Percentiles rank a stretch among this genome's conserved stretches.
phyloP scores from a whole-genome alignment of 2,113 vertebrate species.

The Brachirus orientalis region DNA sequence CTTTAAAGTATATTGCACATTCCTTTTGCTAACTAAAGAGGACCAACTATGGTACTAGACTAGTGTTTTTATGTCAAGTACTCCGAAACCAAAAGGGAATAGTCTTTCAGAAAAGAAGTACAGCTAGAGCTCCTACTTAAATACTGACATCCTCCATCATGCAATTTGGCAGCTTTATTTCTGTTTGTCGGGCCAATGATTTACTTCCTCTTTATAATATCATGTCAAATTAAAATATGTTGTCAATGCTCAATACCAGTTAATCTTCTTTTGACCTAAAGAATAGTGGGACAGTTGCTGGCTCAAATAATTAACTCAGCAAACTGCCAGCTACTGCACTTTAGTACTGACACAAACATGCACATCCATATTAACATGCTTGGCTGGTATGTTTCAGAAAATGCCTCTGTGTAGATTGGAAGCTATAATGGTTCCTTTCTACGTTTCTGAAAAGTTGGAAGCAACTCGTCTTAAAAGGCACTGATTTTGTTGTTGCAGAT shows the following conservation, averaged over 20 bases:
- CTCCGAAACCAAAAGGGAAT: slow-evolving; percentile 42
- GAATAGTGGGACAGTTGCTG: slow-evolving; percentile 50
- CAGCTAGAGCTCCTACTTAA: neutral
- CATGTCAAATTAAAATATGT: slow-evolving; percentile 36
- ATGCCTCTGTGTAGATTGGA: neutral
- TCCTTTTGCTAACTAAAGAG: slow-evolving; percentile 31
- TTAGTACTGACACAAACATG: neutral
- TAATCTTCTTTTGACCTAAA: slow-evolving; percentile 57
- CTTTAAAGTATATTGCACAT: slow-evolving; percentile 27
- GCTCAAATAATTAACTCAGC: slow-evolving; percentile 53
- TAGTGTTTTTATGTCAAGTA: slow-evolving; percentile 50
- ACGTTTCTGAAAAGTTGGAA: slow-evolving; percentile 41
- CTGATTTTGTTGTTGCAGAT: slow-evolving; percentile 51
- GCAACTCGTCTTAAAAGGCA: slow-evolving; percentile 63
- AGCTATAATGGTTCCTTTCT: neutral
- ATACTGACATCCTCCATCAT: neutral
- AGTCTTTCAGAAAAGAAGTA: slow-evolving; percentile 35
- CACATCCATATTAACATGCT: slow-evolving; percentile 17
- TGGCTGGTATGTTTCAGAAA: slow-evolving; percentile 21
- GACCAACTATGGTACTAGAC: slow-evolving; percentile 34
- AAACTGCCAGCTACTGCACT: slow-evolving; percentile 19
- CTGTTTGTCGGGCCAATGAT: neutral
- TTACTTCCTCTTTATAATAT: slow-evolving; percentile 16
- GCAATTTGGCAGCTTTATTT: neutral
- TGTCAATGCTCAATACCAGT: slow-evolving; percentile 39